Evolutionary conservation across 1,140 invertebrate genomes (phyloP).

Genomic region (Brachystomella parvula): DNA sequence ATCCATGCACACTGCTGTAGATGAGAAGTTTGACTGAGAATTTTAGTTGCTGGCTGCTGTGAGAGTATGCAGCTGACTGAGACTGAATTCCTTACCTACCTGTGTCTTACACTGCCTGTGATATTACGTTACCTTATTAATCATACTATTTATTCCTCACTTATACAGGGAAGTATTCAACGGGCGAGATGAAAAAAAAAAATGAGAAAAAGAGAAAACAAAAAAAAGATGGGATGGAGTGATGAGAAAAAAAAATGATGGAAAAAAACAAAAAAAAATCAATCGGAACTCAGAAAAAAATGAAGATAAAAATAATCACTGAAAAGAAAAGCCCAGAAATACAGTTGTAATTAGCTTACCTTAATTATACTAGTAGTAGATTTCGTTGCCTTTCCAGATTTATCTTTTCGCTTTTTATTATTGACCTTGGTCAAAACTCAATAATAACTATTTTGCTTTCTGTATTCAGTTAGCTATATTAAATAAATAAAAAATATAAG

Average conservation of each 20-base stretch:
- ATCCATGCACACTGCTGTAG: slow-evolving; percentile 4
- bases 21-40: slow-evolving; percentile 1
- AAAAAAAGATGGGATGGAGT: slow-evolving; percentile 1
- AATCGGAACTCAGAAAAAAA: not conserved
- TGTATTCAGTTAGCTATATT: no score
- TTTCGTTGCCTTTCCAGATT: no score
- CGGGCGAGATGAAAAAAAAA: slow-evolving; percentile 10
- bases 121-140: not conserved
- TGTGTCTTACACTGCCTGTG: slow-evolving; percentile 11
- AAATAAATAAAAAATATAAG: slow-evolving; percentile 4
- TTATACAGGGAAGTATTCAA: not conserved
- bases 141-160: not conserved
- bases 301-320: no score
- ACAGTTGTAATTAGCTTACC: no score
- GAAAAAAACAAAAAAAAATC: not conserved
- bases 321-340: not conserved
- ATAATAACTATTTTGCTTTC: no score
- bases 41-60: not conserved
- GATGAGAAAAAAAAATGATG: not conserved
- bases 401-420: no score
- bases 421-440: no score
- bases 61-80: not conserved
- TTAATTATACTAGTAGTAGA: no score
- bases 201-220: slow-evolving; percentile 4
- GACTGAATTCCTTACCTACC: not conserved